Evolutionary conservation across 1,140 invertebrate genomes (phyloP), one percentile per base, ranked within the genome.

Genomic region (Pachypsylla venusta): DNA sequence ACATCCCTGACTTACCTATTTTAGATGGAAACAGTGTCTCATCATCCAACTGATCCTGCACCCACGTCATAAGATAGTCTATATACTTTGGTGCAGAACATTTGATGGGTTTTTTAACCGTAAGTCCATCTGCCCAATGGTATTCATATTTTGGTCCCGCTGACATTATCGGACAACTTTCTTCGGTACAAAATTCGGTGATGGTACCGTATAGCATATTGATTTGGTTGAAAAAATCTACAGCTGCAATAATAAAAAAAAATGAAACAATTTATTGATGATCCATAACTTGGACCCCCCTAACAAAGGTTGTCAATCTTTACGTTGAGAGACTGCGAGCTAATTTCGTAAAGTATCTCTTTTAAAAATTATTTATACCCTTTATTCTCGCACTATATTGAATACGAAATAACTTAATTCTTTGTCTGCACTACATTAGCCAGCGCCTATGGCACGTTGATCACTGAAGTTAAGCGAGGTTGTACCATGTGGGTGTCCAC

Each of bases 141-240:
- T 99, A 99, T 74, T 99, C 96, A 70, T 99, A 98, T 73, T 98
- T 98, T 57, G 94, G 93, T 27, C 95, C 95, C 26, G 87, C 88
- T 24, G 87, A 89, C 97, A 99, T 99, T 59, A 98, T 93, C 14
- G 93, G 84, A 76, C 97, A 99, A 63, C 87, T 92, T 64, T 98
- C 91, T 72, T 97, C 93, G 0, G 93, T 96, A 73, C 97, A 99
- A 75, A 97, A 98, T 72, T 99, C 97, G 25, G 95, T 98, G 67
- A 99, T 96, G 12, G 95, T 99, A 3, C 97, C 97, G 70, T 98
- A 99, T 48, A 99, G 75, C 96, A 99, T 99, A 72, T 98, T 98
- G 66, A 99, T 98, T 81, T 99, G 95, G 73, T 98, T 98, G 74
- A 98, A 98, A 70, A 98, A 98, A 75, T 98, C 95, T 53, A 98